Evolutionary conservation across 2,888 invertebrate species (phyloP), one percentile per base, ranked within the genome.

Genomic region (Napeogenes inachia): DNA sequence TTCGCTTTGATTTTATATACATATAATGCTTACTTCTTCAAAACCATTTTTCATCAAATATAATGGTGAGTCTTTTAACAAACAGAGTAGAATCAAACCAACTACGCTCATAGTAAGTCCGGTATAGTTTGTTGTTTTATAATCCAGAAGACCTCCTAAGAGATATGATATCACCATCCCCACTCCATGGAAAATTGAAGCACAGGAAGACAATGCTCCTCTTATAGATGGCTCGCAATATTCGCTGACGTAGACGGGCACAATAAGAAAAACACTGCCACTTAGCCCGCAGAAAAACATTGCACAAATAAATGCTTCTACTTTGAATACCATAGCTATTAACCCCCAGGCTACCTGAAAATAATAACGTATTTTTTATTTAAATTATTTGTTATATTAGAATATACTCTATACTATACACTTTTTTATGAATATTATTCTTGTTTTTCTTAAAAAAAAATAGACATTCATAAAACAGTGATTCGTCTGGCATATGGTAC

Each of bases 161-260:
- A 82, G 46, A 60, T 87, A 87, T 0, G 86, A 83, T 0, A 83
- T 13, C 12, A 87, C 69, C 72, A 80, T 75, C 0, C 89, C 89
- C 0, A 85, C 47, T 0, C 76, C 76, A 45, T 79, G 80, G 68
- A 84, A 82, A 5, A 81, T 73, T 62, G 84, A 73, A 0, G 78
- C 65, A 0, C 77, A 73, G 1, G 86, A 75, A 0, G 81, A 79
- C 78, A 88, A 74, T 2, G 75, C 73, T 0, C 87, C 89, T 33
- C 88, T 70, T 30, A 88, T 79, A 2, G 81, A 81, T 56, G 87
- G 82, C 56, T 85, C 79, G 60, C 82, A 81, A 38, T 85, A 76
- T 67, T 89, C 89, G 35, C 82, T 76, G 54, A 85, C 70, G 67
- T 72, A 87, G 4, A 88, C 77, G 0, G 82, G 79, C 0, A 77